Percentiles rank a stretch among this genome's conserved stretches.
These are phyloP conservation scores for Drosophila burlai DNA, from an alignment of 1,140 invertebrate genomes.

Conservation along the genomic window DNA sequence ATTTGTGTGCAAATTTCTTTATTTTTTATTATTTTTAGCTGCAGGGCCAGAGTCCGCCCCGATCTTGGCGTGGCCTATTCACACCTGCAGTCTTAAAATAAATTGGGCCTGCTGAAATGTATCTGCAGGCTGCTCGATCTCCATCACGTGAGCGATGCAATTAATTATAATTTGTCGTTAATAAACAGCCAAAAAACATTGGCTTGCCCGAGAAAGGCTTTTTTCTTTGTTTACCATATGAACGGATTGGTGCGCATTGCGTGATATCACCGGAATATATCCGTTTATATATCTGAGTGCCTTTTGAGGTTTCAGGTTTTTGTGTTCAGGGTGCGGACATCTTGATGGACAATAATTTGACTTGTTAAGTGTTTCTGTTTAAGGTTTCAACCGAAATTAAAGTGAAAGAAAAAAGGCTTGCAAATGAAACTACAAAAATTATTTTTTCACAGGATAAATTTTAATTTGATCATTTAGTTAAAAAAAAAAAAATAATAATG, in stretches of 20 bases:
- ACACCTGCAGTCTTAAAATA: conserved; percentile 73
- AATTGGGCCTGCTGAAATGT: conserved; percentile 80
- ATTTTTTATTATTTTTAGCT: conserved; percentile 10
- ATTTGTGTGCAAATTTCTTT: conserved; percentile 37
- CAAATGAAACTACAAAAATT: neutral
- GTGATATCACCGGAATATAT: conserved; percentile 40
- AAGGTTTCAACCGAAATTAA: conserved; percentile 13
- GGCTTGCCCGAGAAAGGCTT: neutral
- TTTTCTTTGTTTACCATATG: conserved; percentile 8
- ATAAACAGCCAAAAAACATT: conserved; percentile 58
- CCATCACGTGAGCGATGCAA: conserved; percentile 81
- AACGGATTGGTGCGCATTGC: conserved; percentile 21
- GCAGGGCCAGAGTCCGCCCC: conserved; percentile 25
- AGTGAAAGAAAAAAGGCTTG: neutral
- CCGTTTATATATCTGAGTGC: conserved; percentile 13
- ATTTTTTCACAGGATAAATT: neutral
- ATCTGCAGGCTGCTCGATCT: conserved; percentile 76
- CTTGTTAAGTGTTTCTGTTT: conserved; percentile 36
- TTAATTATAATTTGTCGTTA: conserved; percentile 84
- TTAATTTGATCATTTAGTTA: neutral
- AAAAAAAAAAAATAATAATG: neutral
- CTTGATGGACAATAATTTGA: conserved; percentile 68
- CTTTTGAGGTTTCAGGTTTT: conserved; percentile 20
- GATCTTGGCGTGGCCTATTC: conserved; percentile 65
- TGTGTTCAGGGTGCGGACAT: conserved; percentile 62